phyloP scores from a whole-genome alignment of 2,888 invertebrate genomes.

The Aphodius sticticus region DNA sequence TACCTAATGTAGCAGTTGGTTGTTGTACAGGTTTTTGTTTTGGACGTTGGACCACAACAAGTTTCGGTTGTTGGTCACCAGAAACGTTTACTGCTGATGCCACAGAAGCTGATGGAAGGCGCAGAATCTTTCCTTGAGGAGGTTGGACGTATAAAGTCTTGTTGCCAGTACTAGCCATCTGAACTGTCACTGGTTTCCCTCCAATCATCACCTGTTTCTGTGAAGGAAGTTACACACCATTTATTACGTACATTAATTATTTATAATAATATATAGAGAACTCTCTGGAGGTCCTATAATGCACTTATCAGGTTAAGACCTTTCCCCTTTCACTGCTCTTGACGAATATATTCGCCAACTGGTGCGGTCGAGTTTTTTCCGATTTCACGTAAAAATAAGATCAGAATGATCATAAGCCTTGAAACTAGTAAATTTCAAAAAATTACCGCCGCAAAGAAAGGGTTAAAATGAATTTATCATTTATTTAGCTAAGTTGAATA shows the following conservation, averaged over 20 bases:
- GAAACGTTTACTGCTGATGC: slow-evolving; percentile 44
- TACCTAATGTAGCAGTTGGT: slow-evolving; percentile 65
- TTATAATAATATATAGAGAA: slow-evolving; percentile 20
- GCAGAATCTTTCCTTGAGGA: slow-evolving; percentile 55
- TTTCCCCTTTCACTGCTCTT: too few species aligned
- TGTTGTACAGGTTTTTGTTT: slow-evolving; percentile 56
- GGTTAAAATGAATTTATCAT: too few species aligned
- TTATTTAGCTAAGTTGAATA: too few species aligned
- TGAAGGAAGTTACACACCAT: slow-evolving; percentile 35
- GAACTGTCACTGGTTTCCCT: slow-evolving; percentile 77
- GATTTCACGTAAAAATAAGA: too few species aligned
- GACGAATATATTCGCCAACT: too few species aligned
- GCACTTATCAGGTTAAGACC: too few species aligned
- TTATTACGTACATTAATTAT: background rate
- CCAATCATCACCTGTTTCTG: slow-evolving; percentile 72
- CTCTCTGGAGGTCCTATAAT: background rate
- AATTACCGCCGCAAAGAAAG: too few species aligned
- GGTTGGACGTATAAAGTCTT: slow-evolving; percentile 71
- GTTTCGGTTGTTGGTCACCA: slow-evolving; percentile 54
- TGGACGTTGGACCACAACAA: slow-evolving; percentile 63
- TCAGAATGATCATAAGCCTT: too few species aligned
- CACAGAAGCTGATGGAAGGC: slow-evolving; percentile 55
- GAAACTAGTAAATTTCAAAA: too few species aligned
- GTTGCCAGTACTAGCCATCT: slow-evolving; percentile 69
- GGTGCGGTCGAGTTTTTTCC: too few species aligned